Conservation (phyloP, 1,140 invertebrate genomes). For the Drosophila lowei region DNA sequence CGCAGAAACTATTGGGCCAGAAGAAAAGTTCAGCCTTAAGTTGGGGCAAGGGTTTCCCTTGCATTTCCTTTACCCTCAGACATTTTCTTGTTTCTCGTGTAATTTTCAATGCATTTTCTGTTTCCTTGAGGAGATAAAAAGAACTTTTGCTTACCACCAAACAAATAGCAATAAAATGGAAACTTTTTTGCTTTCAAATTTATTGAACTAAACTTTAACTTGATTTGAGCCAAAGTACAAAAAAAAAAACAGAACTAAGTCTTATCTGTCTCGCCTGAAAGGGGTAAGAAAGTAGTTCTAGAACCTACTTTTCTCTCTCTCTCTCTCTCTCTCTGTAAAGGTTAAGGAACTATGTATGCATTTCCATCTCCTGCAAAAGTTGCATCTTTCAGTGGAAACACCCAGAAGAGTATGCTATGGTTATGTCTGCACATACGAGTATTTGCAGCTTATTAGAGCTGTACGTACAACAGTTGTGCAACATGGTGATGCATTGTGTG, state of each 20-base stretch:
- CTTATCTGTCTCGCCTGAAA: too few species aligned
- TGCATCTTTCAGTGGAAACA: constrained; percentile 14
- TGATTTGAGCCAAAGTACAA: constrained; percentile 18
- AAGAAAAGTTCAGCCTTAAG: background rate
- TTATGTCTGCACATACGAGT: constrained; percentile 21
- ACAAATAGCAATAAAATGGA: constrained; percentile 46
- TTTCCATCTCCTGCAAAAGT: background rate
- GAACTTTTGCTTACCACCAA: constrained; percentile 36
- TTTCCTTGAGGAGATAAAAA: constrained; percentile 35
- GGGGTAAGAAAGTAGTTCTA: constrained; percentile 6
- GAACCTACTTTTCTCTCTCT: too few species aligned
- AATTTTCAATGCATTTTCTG: constrained; percentile 15
- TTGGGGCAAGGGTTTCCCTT: background rate
- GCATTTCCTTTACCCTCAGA: background rate
- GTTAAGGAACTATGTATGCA: background rate
- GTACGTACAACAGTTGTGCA: constrained; percentile 21
- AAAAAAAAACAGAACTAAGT: too few species aligned
- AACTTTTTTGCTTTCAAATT: constrained; percentile 36
- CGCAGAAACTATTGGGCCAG: background rate
- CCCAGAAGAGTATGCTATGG: constrained; percentile 53
- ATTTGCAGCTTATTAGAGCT: constrained; percentile 46
- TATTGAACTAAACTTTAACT: constrained; percentile 52
- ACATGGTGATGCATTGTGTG: constrained; percentile 64
- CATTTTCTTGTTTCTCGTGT: background rate
- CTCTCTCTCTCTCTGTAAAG: background rate